Evolutionary conservation across 53 echinoderm and acorn worm genomes (phyloP), one percentile per base, ranked within the genome.

Genomic region (Arbacia lixula): DNA sequence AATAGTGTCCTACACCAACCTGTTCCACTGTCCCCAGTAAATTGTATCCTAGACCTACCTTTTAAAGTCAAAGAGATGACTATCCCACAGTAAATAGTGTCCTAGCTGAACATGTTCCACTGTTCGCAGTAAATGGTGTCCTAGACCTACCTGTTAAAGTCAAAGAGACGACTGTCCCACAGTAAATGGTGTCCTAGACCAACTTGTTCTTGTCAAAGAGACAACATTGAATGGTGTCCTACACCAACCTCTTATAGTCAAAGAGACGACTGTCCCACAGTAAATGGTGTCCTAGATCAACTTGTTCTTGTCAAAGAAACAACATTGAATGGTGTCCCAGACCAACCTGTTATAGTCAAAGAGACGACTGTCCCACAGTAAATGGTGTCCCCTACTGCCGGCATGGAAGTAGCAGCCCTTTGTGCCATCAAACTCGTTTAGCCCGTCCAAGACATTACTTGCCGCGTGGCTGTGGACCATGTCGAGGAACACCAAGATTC

Each of bases 401-500:
- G 84, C 86, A 86, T 98, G 98, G 64, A 98, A 98, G 92, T 90
- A 98, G 76, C 91, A 91, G 17, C 92, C 76, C 29, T 91, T 84
- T 0, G 88, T 83, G 4, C 98, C 98, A 74, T 98, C 94, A 85
- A 94, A 98, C 51, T 94, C 84, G 53, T 98, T 98, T 30, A 98
- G 74, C 2, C 98, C 98, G 71, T 98, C 98, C 16, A 98, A 64
- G 1, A 90, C 90, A 64, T 97, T 97, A 60, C 94, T 97, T 11
- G 93, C 93, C 11, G 98, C 91, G 41, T 98, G 98, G 56, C 98
- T 98, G 65, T 98, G 98, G 22, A 98, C 98, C 6, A 98, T 88
- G 60, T 98, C 98, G 28, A 98, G 82, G 41, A 94, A 92, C 27
- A 98, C 94, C 22, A 42, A 40, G 12, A 98, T 69, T 5, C 92